These are phyloP conservation scores for Eulemur rubriventer DNA, from an alignment of 2,797 vertebrate genomes.

Conservation along the genomic window DNA sequence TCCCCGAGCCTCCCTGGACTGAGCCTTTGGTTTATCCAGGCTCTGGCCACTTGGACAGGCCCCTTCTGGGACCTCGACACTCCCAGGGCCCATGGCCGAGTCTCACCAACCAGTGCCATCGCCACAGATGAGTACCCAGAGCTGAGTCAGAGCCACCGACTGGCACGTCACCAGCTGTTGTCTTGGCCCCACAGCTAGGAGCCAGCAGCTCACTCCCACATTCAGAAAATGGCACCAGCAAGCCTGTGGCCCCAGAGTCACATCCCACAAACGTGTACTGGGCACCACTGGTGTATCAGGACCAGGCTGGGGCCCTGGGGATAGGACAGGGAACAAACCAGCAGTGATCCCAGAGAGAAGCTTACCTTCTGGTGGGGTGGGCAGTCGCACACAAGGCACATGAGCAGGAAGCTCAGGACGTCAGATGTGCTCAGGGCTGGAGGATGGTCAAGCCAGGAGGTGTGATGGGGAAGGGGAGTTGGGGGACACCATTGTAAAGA, in stretches of 20 bases:
- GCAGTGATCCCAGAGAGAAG: background rate
- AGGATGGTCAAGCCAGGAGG: background rate
- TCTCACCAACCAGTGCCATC: rapidly evolving
- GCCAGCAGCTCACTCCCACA: background rate
- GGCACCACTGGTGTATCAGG: background rate
- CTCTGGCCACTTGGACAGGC: background rate
- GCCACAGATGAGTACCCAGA: background rate
- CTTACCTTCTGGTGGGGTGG: background rate
- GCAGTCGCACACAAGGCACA: background rate
- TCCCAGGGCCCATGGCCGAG: background rate
- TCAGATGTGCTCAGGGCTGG: no score
- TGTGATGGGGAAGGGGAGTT: background rate
- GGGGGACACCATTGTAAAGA: background rate
- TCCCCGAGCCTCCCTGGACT: background rate
- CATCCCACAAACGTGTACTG: no score
- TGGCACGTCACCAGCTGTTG: background rate
- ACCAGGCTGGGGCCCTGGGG: background rate
- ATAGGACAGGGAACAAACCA: background rate
- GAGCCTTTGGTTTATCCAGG: background rate
- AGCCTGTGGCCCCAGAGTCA: background rate
- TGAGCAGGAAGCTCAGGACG: background rate
- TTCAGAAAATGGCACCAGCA: background rate
- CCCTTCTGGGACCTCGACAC: background rate
- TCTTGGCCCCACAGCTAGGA: background rate
- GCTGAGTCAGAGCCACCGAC: background rate